phyloP scores from a whole-genome alignment of 2,113 vertebrate species.

The Brevimyrus niger region DNA sequence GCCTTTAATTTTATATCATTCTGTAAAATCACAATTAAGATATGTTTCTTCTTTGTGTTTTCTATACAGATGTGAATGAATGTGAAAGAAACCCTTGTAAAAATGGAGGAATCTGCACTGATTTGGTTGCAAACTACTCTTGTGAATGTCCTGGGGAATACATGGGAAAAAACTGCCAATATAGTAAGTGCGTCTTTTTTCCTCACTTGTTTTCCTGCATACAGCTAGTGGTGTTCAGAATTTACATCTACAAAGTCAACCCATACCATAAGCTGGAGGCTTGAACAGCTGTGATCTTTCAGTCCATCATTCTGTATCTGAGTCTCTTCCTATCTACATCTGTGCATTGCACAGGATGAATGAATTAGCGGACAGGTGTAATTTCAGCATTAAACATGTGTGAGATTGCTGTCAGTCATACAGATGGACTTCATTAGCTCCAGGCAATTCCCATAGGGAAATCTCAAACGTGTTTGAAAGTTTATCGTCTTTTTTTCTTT shows the following conservation, averaged over 20 bases:
- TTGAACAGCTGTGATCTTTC: neutral
- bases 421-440: neutral
- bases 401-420: neutral
- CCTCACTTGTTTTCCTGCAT: neutral
- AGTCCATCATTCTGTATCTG: neutral
- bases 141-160: constrained; percentile 97
- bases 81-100: constrained; percentile 69
- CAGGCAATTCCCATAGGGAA: neutral
- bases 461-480: neutral
- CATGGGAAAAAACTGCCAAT: constrained; percentile 95
- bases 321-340: neutral
- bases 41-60: constrained; percentile 19
- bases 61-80: constrained; percentile 68
- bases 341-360: neutral
- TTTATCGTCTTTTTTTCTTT: neutral
- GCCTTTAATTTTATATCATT: neutral
- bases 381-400: neutral
- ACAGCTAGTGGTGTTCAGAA: neutral
- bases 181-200: constrained; percentile 72
- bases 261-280: neutral
- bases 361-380: neutral
- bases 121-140: constrained; percentile 92
- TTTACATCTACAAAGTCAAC: neutral
- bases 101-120: constrained; percentile 93
- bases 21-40: constrained; percentile 34